Conservation (phyloP, 2,113 vertebrate genomes). For the Nanorana parkeri region DNA sequence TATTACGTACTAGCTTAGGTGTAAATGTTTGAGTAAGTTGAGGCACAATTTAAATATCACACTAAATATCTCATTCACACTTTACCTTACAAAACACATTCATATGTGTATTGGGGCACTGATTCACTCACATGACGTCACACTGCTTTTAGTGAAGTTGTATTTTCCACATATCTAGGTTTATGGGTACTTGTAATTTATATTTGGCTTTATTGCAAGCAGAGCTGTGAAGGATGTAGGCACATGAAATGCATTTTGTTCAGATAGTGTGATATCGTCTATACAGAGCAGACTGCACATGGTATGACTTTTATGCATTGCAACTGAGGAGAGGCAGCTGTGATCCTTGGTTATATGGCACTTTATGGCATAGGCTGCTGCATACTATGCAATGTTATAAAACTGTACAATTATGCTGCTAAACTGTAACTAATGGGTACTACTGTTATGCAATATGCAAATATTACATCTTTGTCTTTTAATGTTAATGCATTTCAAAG, state of each 20-base stretch:
- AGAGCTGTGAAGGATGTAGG: not conserved
- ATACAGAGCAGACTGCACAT: not conserved
- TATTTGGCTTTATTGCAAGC: not conserved
- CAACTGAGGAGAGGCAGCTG: constrained; percentile 28
- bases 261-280: constrained; percentile 42
- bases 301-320: not conserved
- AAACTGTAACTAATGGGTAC: constrained; percentile 20
- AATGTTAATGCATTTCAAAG: constrained; percentile 9
- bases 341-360: constrained; percentile 72
- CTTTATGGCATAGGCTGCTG: constrained; percentile 80
- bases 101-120: not conserved
- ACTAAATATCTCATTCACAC: no score
- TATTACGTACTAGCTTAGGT: no score
- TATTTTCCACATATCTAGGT: not conserved
- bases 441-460: constrained; percentile 41
- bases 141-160: not conserved
- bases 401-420: constrained; percentile 79
- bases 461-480: constrained; percentile 25
- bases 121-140: not conserved
- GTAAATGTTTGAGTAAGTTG: no score
- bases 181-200: constrained; percentile 9
- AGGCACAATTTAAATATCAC: no score
- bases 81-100: not conserved
- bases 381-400: constrained; percentile 67
- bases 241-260: not conserved